Conservation (phyloP, 2,797 vertebrate genomes). For the Cossypha caffra region DNA sequence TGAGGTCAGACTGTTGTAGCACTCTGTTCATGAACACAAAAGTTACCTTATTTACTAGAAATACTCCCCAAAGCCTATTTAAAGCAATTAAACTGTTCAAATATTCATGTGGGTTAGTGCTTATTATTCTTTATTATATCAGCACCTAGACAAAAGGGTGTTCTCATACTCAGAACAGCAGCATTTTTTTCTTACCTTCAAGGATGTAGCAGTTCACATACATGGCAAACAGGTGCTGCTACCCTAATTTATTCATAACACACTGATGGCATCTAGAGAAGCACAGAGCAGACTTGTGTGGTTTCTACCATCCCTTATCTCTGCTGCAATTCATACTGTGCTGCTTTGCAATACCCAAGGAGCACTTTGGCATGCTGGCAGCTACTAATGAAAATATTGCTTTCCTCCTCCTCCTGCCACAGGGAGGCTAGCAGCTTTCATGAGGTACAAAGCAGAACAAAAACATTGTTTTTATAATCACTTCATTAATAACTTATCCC, state of each 20-base stretch:
- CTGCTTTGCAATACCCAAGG: background rate
- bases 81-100: background rate
- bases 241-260: background rate
- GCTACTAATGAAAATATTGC: background rate
- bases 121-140: background rate
- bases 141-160: background rate
- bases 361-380: background rate
- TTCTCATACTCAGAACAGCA: background rate
- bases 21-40: background rate
- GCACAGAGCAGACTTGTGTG: background rate
- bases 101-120: background rate
- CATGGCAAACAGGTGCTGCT: background rate
- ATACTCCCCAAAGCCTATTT: background rate
- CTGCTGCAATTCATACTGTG: background rate
- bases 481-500: background rate
- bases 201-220: background rate
- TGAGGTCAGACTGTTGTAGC: background rate
- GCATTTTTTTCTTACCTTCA: background rate
- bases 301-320: background rate
- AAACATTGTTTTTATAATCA: background rate
- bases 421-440: background rate
- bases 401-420: background rate
- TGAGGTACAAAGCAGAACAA: background rate
- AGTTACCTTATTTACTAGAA: background rate
- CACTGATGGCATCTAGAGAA: background rate